Conservation (phyloP, 2,888 invertebrate species). For the Scrobipalpa atriplicella region DNA sequence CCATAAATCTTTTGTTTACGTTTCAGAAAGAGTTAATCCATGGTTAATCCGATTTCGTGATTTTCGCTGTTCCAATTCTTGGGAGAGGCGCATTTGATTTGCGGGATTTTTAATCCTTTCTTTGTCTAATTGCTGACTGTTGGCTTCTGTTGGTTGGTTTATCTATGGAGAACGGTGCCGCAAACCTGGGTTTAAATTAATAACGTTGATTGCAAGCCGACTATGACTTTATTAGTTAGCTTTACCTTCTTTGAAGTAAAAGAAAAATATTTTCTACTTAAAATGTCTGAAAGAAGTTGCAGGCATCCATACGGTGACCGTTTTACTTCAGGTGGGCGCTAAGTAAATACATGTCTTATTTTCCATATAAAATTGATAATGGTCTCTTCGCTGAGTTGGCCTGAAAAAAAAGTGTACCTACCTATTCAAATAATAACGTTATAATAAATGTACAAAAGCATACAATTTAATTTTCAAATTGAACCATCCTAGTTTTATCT, state of each 20-base stretch:
- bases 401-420: too few relatives aligned
- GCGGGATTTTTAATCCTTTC: slow-evolving; percentile 12
- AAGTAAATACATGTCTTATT: too few relatives aligned
- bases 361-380: too few relatives aligned
- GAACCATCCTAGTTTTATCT: too few relatives aligned
- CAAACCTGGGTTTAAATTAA: slow-evolving; percentile 3
- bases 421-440: too few relatives aligned
- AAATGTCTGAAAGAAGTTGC: too few relatives aligned
- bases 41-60: background rate
- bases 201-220: slow-evolving; percentile 4
- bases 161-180: background rate
- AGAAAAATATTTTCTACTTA: too few relatives aligned
- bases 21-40: background rate
- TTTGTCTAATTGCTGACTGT: background rate
- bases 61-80: background rate
- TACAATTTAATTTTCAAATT: too few relatives aligned
- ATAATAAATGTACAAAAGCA: too few relatives aligned
- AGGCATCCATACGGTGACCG: too few relatives aligned
- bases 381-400: too few relatives aligned
- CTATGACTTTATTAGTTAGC: background rate
- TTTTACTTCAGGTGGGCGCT: too few relatives aligned
- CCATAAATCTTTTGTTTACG: slow-evolving; percentile 15
- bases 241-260: background rate
- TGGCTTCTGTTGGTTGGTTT: slow-evolving; percentile 4
- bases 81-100: background rate